Conservation (phyloP, 2,888 invertebrate species). For the Andrena praecox region DNA sequence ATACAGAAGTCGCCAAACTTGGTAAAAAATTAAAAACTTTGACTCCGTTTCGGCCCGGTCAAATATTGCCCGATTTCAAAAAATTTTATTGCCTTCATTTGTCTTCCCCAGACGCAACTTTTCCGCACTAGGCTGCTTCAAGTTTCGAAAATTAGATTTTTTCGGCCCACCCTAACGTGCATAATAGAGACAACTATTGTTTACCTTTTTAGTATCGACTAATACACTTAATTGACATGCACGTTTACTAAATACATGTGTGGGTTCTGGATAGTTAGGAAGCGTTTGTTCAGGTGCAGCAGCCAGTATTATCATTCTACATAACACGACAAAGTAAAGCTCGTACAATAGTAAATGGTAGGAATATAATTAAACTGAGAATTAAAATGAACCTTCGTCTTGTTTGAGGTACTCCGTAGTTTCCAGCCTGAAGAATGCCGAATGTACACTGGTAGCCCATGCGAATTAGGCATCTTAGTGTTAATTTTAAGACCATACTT, state of each 20-base stretch:
- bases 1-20: too few relatives aligned
- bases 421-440: slow-evolving; percentile 94
- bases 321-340: slow-evolving; percentile 20
- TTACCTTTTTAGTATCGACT: slow-evolving; percentile 87
- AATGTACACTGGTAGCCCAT: slow-evolving; percentile 96
- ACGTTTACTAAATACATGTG: slow-evolving; percentile 90
- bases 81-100: too few relatives aligned
- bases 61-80: too few relatives aligned
- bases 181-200: background rate
- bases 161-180: too few relatives aligned
- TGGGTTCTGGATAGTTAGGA: slow-evolving; percentile 92
- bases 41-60: too few relatives aligned
- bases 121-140: too few relatives aligned
- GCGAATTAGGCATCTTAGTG: slow-evolving; percentile 90
- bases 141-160: too few relatives aligned
- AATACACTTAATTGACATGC: slow-evolving; percentile 88
- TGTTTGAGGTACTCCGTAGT: slow-evolving; percentile 94
- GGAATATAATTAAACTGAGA: background rate
- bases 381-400: slow-evolving; percentile 86
- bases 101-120: too few relatives aligned
- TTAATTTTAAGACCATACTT: slow-evolving; percentile 92
- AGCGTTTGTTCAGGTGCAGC: slow-evolving; percentile 92
- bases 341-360: background rate
- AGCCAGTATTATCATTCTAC: slow-evolving; percentile 90
- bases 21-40: too few relatives aligned